phyloP scores from a whole-genome alignment of 2,113 vertebrate genomes.

The Centropus bengalensis region DNA sequence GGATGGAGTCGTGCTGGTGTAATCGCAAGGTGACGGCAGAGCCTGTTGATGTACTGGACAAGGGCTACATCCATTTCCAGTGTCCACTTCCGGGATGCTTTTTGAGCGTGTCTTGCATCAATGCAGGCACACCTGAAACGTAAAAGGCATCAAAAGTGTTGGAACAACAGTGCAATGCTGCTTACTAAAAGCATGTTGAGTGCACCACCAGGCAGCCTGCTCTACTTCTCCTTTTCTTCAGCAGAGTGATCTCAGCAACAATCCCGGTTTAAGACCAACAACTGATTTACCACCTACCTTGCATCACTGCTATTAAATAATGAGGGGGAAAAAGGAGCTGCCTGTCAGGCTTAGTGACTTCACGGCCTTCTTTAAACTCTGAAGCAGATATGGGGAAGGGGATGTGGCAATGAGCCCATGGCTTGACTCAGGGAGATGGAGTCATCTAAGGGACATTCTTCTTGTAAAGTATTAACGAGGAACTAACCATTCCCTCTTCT shows the following conservation, averaged over 20 bases:
- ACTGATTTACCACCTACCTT: background rate
- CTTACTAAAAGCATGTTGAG: rapidly evolving
- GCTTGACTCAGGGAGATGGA: background rate
- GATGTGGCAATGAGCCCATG: background rate
- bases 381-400: background rate
- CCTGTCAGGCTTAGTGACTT: background rate
- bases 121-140: constrained; percentile 89
- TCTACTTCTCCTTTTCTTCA: background rate
- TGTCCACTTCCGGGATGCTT: constrained; percentile 91
- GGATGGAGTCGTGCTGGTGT: constrained; percentile 93
- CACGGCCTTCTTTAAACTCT: background rate
- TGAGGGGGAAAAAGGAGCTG: background rate
- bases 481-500: background rate
- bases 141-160: rapidly evolving
- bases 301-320: background rate
- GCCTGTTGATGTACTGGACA: constrained; percentile 92
- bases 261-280: background rate
- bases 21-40: constrained; percentile 95
- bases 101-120: constrained; percentile 92
- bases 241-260: background rate
- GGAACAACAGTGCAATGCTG: rapidly evolving
- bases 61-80: constrained; percentile 95
- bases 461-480: background rate
- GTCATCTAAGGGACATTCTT: background rate
- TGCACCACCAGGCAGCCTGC: background rate